These are phyloP conservation scores for Lathronympha strigana DNA, from an alignment of 2,888 invertebrate genomes.

Conservation along the genomic window DNA sequence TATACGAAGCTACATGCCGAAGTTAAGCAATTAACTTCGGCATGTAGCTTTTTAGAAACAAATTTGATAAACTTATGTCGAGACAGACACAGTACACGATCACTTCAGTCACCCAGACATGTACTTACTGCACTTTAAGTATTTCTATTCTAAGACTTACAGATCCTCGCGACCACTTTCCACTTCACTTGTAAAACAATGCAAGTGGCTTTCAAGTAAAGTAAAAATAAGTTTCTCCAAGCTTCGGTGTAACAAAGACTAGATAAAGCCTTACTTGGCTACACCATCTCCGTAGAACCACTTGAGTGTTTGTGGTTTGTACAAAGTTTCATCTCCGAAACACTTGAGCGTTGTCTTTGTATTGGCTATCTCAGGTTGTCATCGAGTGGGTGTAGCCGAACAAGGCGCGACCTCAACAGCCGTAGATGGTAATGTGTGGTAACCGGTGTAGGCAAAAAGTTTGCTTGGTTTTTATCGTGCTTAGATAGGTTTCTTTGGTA, in stretches of 20 bases:
- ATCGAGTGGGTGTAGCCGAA: constrained; percentile 37
- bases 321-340: too few species aligned
- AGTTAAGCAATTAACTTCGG: too few species aligned
- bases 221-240: constrained; percentile 13
- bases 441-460: constrained; percentile 33
- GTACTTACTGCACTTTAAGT: too few species aligned
- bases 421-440: constrained; percentile 47
- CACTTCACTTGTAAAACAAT: too few species aligned
- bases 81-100: too few species aligned
- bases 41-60: too few species aligned
- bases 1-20: too few species aligned
- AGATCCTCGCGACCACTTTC: too few species aligned
- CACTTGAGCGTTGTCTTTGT: constrained; percentile 26
- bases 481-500: neutral
- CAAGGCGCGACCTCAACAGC: constrained; percentile 46
- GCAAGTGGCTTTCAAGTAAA: neutral
- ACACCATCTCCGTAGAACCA: constrained; percentile 13
- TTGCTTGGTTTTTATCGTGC: constrained; percentile 12
- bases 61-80: too few species aligned
- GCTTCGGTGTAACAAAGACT: constrained; percentile 6
- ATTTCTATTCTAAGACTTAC: too few species aligned
- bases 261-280: constrained; percentile 9
- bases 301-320: too few species aligned
- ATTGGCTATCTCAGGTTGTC: constrained; percentile 26
- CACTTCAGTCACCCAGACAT: too few species aligned